Evolutionary conservation across 2,888 invertebrate species (phyloP).

Genomic region (Harmothoe impar): DNA sequence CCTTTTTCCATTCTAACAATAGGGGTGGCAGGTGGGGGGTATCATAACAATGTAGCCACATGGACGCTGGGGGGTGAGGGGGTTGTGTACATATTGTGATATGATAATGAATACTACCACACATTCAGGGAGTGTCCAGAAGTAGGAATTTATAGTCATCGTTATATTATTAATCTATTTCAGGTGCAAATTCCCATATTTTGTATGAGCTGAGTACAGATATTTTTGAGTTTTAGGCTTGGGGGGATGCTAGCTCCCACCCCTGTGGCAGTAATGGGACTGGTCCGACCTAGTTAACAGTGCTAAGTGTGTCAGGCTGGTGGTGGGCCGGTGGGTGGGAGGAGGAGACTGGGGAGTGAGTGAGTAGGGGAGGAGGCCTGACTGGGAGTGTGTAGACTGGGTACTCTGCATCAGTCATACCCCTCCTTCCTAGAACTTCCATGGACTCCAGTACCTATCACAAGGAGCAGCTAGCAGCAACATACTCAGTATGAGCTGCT

Average conservation of each 20-base stretch:
- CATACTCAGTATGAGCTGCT: not conserved
- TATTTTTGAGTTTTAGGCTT: no score
- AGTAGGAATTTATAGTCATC: no score
- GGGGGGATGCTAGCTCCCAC: not conserved
- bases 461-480: not conserved
- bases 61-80: not conserved
- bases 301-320: not conserved
- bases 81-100: not conserved
- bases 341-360: constrained; percentile 19
- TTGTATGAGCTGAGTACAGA: no score
- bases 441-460: not conserved
- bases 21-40: constrained; percentile 13
- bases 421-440: constrained; percentile 19
- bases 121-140: not conserved
- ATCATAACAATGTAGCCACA: not conserved
- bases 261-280: not conserved
- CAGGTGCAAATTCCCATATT: no score
- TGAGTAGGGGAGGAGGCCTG: not conserved
- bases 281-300: constrained; percentile 39
- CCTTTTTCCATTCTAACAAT: not conserved
- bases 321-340: constrained; percentile 23
- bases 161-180: no score
- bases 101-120: not conserved
- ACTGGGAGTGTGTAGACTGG: not conserved
- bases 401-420: constrained; percentile 3